Conservation (phyloP, 2,888 invertebrate genomes). For the Octodonta nipae region DNA sequence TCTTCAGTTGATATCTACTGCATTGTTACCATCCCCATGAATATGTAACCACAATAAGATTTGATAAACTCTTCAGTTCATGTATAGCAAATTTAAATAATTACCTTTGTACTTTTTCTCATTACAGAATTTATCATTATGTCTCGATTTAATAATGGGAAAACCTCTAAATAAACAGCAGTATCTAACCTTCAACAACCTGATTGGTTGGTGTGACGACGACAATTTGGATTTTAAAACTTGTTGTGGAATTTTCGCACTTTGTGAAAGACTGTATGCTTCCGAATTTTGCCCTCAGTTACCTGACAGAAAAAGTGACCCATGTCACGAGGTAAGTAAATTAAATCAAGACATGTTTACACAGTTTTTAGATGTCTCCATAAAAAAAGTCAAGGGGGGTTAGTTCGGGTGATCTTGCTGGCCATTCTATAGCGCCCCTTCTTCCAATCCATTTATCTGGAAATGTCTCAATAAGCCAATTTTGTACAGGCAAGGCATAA, state of each 20-base stretch:
- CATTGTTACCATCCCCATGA: too few relatives aligned
- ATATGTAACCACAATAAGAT: too few relatives aligned
- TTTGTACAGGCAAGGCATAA: too few relatives aligned
- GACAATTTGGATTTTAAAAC: constrained; percentile 52
- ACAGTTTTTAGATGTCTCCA: too few relatives aligned
- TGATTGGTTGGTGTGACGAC: constrained; percentile 43
- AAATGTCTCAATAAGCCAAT: too few relatives aligned
- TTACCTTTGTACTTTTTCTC: not conserved
- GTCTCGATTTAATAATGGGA: constrained; percentile 52
- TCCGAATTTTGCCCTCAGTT: constrained; percentile 35
- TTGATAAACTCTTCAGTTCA: constrained; percentile 4
- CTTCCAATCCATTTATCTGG: too few relatives aligned
- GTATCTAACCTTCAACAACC: constrained; percentile 33
- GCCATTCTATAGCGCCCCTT: too few relatives aligned
- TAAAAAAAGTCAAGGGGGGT: too few relatives aligned
- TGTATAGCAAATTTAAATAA: not conserved
- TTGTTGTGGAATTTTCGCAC: constrained; percentile 68
- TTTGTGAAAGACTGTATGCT: constrained; percentile 58
- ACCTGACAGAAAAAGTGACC: constrained; percentile 47
- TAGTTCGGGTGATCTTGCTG: too few relatives aligned
- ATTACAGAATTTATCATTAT: constrained; percentile 41
- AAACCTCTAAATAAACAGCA: constrained; percentile 42
- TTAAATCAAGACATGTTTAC: too few relatives aligned
- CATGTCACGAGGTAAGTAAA: constrained; percentile 49
- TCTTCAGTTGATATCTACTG: too few relatives aligned